Evolutionary conservation across 2,888 invertebrate species (phyloP).

Genomic region (Leptinotarsa peninsularis): DNA sequence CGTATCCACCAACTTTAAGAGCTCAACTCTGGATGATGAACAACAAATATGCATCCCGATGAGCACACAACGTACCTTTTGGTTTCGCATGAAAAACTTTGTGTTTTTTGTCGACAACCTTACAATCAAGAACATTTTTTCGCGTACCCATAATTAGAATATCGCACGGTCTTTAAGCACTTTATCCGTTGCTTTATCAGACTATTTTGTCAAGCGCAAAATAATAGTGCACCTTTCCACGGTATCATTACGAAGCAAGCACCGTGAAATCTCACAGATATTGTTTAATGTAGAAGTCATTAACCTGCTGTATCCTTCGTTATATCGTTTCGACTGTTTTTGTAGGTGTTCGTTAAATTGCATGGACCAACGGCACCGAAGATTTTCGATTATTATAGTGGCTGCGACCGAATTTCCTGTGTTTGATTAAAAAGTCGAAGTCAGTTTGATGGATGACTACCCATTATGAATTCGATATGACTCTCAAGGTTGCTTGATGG

Average conservation of each 20-base stretch:
- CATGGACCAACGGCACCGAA: constrained; percentile 9
- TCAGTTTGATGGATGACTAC: constrained; percentile 13
- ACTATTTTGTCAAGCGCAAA: constrained; percentile 44
- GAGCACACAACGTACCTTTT: neutral
- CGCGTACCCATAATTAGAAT: constrained; percentile 37
- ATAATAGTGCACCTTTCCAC: constrained; percentile 49
- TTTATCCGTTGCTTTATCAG: constrained; percentile 42
- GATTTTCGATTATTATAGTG: constrained; percentile 16
- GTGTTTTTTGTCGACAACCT: constrained; percentile 3
- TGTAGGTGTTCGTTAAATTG: constrained; percentile 13
- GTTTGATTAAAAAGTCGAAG: constrained; percentile 15
- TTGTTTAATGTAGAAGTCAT: constrained; percentile 59
- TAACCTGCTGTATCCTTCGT: constrained; percentile 51
- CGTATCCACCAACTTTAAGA: neutral
- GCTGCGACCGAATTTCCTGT: constrained; percentile 15
- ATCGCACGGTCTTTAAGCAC: constrained; percentile 43
- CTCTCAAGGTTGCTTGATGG: neutral
- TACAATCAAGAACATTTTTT: constrained; percentile 26
- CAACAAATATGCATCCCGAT: constrained; percentile 1
- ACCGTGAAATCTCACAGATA: constrained; percentile 61
- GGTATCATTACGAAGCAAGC: constrained; percentile 57
- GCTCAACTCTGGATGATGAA: constrained; percentile 5
- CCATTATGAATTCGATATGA: constrained; percentile 15
- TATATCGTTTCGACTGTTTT: constrained; percentile 13
- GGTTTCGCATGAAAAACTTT: neutral